Percentiles rank a stretch among this genome's conserved stretches.
These are phyloP conservation scores for Rhizomys pruinosus DNA, from an alignment of 2,113 vertebrate species.

Conservation along the genomic window DNA sequence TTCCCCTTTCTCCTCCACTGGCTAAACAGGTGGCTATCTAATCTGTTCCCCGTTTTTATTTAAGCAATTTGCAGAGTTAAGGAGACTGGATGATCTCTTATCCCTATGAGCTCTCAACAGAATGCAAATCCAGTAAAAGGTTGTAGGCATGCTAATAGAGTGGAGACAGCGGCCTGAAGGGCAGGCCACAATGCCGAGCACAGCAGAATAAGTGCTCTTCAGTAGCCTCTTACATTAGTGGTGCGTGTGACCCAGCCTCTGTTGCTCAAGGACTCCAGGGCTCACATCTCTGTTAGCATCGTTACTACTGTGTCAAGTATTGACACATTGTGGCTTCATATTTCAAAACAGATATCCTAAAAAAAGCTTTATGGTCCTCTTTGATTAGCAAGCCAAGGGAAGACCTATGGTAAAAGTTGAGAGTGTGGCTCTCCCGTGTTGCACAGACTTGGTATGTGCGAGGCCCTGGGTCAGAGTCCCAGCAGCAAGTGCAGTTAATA, in stretches of 20 bases:
- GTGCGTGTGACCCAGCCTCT: not conserved
- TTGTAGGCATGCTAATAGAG: not conserved
- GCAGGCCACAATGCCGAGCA: not conserved
- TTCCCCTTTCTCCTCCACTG: not conserved
- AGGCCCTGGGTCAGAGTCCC: not conserved
- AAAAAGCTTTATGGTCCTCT: not conserved
- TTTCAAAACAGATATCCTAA: not conserved
- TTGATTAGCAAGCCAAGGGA: not conserved
- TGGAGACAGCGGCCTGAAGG: too few relatives aligned
- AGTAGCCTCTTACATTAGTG: accelerated
- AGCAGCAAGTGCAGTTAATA: not conserved
- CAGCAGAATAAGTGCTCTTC: not conserved
- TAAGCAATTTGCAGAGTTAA: not conserved
- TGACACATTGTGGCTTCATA: not conserved
- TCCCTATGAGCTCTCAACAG: not conserved
- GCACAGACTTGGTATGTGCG: not conserved
- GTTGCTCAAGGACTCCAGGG: accelerated
- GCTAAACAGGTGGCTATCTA: not conserved
- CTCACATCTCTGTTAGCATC: not conserved
- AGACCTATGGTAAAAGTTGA: too few relatives aligned
- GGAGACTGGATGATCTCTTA: not conserved
- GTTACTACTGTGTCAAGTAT: not conserved
- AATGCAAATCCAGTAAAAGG: not conserved
- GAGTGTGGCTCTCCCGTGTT: not conserved
- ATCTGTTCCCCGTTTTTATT: not conserved